These are phyloP conservation scores for Nasonia vitripennis DNA, from an alignment of 1,140 invertebrate species.

Conservation along the genomic window DNA sequence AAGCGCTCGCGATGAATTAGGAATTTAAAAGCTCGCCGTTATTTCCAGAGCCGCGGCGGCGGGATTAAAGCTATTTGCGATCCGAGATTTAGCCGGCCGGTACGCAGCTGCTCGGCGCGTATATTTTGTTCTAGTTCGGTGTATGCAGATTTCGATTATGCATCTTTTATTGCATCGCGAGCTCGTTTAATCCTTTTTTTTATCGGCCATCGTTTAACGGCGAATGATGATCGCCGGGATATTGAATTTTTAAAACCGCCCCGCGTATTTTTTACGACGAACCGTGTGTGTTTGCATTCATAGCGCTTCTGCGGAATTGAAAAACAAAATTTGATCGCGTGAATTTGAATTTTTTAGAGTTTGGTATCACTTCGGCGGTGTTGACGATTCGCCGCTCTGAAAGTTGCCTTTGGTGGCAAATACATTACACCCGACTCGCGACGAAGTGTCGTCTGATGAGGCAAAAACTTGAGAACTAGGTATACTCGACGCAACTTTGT, in stretches of 20 bases:
- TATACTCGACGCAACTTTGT: background rate
- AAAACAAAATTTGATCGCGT: background rate
- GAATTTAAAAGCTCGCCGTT: background rate
- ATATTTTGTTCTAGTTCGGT: background rate
- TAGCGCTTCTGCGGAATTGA: background rate
- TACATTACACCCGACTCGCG: no score
- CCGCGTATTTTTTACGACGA: background rate
- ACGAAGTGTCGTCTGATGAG: background rate
- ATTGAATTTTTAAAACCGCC: conserved; percentile 5
- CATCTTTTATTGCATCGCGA: background rate
- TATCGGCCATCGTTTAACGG: conserved; percentile 20
- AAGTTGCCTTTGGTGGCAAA: no score
- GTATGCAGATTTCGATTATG: conserved; percentile 35
- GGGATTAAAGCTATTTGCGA: background rate
- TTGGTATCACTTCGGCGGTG: no score
- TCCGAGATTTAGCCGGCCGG: background rate
- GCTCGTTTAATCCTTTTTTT: conserved; percentile 9
- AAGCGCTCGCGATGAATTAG: background rate
- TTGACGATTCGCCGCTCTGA: no score
- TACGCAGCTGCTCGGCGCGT: background rate
- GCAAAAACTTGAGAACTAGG: background rate
- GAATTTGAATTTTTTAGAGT: no score
- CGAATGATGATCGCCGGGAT: background rate
- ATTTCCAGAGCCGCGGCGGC: no score
- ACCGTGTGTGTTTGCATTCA: background rate